Evolutionary conservation across 2,888 invertebrate genomes (phyloP), one percentile per base, ranked within the genome.

Genomic region (Rhamnusium bicolor): DNA sequence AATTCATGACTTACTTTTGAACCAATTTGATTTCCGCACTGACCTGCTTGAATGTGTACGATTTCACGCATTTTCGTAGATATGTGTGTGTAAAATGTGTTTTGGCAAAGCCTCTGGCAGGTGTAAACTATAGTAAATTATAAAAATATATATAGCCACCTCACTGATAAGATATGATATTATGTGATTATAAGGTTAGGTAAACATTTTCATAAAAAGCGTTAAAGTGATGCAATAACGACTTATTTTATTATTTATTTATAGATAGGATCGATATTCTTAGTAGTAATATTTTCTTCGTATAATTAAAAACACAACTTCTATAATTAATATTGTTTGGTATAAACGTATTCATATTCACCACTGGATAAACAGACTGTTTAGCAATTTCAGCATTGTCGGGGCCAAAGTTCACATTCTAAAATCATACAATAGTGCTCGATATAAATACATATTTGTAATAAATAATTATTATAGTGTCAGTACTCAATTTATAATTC

Each of bases 21-120:
- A 32, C 62, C 70, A n/a, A 66, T 58, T 51, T 61, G 69, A 49
- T 69, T 69, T 62, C 69, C 69, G 27, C 69, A 69, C 40, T 69
- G 69, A 54, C 69, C 69, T 14, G 54, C 69, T 53, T 69, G 69
- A 5, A 69, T 63, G 47, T 69, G 69, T n/a, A 69, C 69, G 24
- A 69, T 69, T 69, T 69, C 69, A 53, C 69, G 53, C 69, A 69
- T 69, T 54, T 69, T 69, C 2, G 8, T 32, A 29, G 32, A 27
- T 56, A 54, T 24, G 12, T n/a, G n/a, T n/a, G n/a, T n/a, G 19
- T 19, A 21, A 10, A 19, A 21, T 53, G 12, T 56, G n/a, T 6
- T 29, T 4, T 7, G 10, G 2, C 2, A 32, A 58, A 58, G n/a
- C 14, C 14, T 32, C 14, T 16, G 12, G 32, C 32, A 32, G 58